Evolutionary conservation across 2,888 invertebrate genomes (phyloP).

Genomic region (Boloria selene): DNA sequence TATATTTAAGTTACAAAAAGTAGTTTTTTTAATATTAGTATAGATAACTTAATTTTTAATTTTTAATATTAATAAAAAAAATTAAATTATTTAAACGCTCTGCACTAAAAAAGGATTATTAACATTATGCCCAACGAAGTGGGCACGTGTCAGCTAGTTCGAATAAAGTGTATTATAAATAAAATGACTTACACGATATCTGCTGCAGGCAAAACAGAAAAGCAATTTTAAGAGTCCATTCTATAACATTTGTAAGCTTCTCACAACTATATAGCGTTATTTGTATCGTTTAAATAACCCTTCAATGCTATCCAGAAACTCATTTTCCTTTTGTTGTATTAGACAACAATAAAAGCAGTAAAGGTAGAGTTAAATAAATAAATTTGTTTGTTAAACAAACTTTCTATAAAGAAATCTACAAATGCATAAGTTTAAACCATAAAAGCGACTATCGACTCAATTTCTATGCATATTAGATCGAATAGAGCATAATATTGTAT

Average conservation of each 20-base stretch:
- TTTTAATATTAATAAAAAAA: too few species aligned
- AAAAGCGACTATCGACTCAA: not conserved
- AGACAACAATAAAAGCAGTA: constrained; percentile 30
- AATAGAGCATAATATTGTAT: constrained; percentile 2
- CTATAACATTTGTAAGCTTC: constrained; percentile 9
- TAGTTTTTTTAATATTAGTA: too few species aligned
- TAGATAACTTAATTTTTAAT: too few species aligned
- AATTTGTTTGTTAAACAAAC: constrained; percentile 31
- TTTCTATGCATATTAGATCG: not conserved
- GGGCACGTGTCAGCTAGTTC: too few species aligned
- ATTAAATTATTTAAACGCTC: too few species aligned
- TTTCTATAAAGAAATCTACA: not conserved
- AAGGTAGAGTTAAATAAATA: constrained; percentile 37
- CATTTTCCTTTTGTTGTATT: constrained; percentile 29
- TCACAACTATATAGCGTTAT: constrained; percentile 5
- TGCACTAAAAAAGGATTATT: too few species aligned
- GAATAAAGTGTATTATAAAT: not conserved
- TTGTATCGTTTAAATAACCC: constrained; percentile 7
- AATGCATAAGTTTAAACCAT: not conserved
- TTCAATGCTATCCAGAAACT: constrained; percentile 20
- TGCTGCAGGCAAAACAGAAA: constrained; percentile 4
- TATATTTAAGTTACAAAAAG: too few species aligned
- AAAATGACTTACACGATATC: not conserved
- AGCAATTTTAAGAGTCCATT: constrained; percentile 5
- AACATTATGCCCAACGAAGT: too few species aligned